Evolutionary conservation across 2,113 vertebrate genomes (phyloP).

Genomic region (Tupaia chinensis): DNA sequence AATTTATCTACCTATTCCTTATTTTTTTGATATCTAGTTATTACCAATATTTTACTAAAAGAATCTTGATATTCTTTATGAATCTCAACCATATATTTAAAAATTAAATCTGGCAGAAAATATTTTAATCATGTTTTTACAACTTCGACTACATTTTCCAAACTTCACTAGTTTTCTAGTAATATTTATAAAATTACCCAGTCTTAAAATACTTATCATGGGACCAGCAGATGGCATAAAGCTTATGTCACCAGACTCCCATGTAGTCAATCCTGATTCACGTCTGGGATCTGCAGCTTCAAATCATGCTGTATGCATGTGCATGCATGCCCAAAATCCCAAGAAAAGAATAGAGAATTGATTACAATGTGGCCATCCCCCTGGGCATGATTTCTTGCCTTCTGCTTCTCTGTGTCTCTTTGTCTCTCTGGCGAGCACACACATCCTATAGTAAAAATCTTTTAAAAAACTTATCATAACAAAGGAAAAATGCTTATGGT

Average conservation of each 20-base stretch:
- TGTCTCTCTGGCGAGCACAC: too few species aligned
- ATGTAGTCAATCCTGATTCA: too few species aligned
- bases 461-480: background rate
- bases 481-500: background rate
- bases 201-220: background rate
- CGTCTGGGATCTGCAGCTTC: too few species aligned
- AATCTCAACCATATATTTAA: background rate
- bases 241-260: too few species aligned
- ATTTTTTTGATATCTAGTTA: background rate
- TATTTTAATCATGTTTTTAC: background rate
- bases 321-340: too few species aligned
- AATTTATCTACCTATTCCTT: background rate
- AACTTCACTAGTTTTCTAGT: background rate
- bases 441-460: too few species aligned
- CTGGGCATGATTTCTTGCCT: too few species aligned
- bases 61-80: background rate
- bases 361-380: too few species aligned
- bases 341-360: too few species aligned
- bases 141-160: background rate
- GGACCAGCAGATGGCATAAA: too few species aligned
- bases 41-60: background rate
- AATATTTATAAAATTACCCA: slow-evolving; percentile 1
- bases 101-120: slow-evolving; percentile 12
- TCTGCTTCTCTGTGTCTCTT: too few species aligned
- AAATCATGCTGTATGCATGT: too few species aligned